Percentiles rank a stretch among this genome's conserved stretches.
Evolutionary conservation across 37 sponge, comb jelly and placozoan species (phyloP).

Genomic region (Sycon ciliatum): DNA sequence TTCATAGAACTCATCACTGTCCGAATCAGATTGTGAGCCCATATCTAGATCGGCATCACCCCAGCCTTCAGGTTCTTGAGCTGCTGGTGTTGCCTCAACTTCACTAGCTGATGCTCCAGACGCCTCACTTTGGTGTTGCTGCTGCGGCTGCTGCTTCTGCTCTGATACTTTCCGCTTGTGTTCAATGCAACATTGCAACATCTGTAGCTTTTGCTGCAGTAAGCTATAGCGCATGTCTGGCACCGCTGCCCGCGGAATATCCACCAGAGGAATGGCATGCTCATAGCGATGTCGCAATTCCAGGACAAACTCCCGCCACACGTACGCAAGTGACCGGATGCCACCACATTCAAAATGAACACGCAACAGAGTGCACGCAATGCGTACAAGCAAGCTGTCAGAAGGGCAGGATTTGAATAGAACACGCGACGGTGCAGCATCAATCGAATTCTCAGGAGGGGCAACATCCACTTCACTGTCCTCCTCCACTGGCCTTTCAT

Average conservation of each 20-base stretch:
- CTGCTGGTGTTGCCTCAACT: not conserved
- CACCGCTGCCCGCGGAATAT: slow-evolving; percentile 15
- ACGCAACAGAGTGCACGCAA: too few relatives aligned
- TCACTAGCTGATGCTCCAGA: not conserved
- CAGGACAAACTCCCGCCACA: slow-evolving; percentile 70
- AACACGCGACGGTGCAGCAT: too few relatives aligned
- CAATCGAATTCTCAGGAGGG: too few relatives aligned
- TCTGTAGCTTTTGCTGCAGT: slow-evolving; percentile 77
- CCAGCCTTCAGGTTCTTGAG: slow-evolving; percentile 14
- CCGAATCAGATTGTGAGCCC: not conserved
- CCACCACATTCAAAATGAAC: too few relatives aligned
- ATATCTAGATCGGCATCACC: not conserved
- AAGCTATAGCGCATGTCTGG: slow-evolving; percentile 61
- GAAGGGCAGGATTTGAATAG: too few relatives aligned
- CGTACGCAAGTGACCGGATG: slow-evolving; percentile 43
- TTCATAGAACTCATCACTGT: slow-evolving; percentile 15
- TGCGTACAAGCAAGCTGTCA: too few relatives aligned
- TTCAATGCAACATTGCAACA: slow-evolving; percentile 79
- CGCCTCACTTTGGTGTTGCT: not conserved
- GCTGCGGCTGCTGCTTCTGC: not conserved
- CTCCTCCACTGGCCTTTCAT: too few relatives aligned
- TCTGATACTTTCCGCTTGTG: slow-evolving; percentile 36
- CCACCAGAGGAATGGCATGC: too few relatives aligned
- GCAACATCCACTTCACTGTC: too few relatives aligned
- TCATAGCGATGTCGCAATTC: slow-evolving; percentile 83